These are phyloP conservation scores for Pluvianellus socialis DNA, from an alignment of 2,113 vertebrate genomes.

Conservation along the genomic window DNA sequence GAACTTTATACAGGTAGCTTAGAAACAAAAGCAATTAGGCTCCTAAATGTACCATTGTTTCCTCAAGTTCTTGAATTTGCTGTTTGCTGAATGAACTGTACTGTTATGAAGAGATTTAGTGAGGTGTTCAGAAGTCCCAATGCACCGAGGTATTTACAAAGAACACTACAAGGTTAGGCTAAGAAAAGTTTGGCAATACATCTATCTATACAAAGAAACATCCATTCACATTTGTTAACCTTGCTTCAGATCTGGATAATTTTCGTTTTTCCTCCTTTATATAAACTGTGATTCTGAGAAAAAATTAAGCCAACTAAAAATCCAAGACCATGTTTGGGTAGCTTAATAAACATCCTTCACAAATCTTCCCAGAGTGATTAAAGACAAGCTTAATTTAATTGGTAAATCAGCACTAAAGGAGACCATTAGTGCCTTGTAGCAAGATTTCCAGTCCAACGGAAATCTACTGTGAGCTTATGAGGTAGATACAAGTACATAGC, in stretches of 20 bases:
- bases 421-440: not conserved
- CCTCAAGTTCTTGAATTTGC: not conserved
- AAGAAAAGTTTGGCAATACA: not conserved
- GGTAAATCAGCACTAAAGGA: not conserved
- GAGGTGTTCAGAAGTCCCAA: not conserved
- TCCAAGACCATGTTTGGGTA: fast-evolving
- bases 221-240: not conserved
- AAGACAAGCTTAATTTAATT: not conserved
- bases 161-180: not conserved
- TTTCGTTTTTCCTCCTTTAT: fast-evolving
- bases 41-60: not conserved
- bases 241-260: not conserved
- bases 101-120: not conserved
- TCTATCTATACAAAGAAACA: not conserved
- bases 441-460: not conserved
- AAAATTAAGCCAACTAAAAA: not conserved
- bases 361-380: not conserved
- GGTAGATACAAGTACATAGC: not conserved
- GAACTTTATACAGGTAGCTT: not conserved
- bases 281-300: not conserved
- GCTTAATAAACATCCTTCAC: not conserved
- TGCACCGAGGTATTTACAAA: not conserved
- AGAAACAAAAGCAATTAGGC: constrained; percentile 7
- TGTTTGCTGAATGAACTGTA: not conserved
- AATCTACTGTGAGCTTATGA: not conserved